A percentile compares a stretch with the other conserved stretches of the same genome.
Evolutionary conservation across 2,113 vertebrate species (phyloP).

Genomic region (Anguilla japonica): DNA sequence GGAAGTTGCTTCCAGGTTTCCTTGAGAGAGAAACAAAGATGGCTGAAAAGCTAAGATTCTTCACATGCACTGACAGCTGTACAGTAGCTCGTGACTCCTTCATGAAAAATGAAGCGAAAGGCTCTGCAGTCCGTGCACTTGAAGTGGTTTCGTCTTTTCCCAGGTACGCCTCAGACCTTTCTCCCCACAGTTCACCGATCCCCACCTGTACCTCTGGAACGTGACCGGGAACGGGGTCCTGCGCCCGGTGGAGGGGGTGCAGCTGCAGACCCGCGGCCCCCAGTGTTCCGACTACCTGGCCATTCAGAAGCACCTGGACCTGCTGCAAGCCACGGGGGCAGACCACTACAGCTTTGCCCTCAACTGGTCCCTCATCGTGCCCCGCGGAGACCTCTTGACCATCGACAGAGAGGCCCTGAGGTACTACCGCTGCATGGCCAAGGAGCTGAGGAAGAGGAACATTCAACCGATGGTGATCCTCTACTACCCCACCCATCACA

Average conservation of each 20-base stretch:
- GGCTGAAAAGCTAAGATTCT: no score
- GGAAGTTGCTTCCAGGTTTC: no score
- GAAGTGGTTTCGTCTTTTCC: slow-evolving; percentile 16
- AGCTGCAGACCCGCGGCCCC: slow-evolving; percentile 72
- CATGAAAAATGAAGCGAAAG: not conserved
- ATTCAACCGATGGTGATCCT: slow-evolving; percentile 79
- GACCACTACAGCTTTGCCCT: slow-evolving; percentile 89
- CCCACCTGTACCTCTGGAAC: slow-evolving; percentile 89
- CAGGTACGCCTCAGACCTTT: slow-evolving; percentile 82
- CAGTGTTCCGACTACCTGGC: slow-evolving; percentile 89
- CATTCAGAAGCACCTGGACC: slow-evolving; percentile 76
- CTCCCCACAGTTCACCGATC: slow-evolving; percentile 88
- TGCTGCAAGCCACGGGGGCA: slow-evolving; percentile 78
- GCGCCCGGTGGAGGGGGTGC: slow-evolving; percentile 74
- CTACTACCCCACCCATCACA: slow-evolving; percentile 80
- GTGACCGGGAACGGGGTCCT: slow-evolving; percentile 80
- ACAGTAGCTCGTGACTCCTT: not conserved
- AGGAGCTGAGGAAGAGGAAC: slow-evolving; percentile 73
- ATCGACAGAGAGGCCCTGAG: slow-evolving; percentile 77
- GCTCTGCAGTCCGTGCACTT: not conserved
- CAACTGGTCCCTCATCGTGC: slow-evolving; percentile 89
- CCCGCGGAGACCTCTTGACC: slow-evolving; percentile 71
- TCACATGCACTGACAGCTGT: not conserved
- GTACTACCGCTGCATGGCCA: slow-evolving; percentile 86
- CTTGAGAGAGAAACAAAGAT: no score